Percentiles rank a stretch among this genome's conserved stretches.
Conservation (phyloP, 1,140 invertebrate genomes). For the Triops cancriformis region DNA sequence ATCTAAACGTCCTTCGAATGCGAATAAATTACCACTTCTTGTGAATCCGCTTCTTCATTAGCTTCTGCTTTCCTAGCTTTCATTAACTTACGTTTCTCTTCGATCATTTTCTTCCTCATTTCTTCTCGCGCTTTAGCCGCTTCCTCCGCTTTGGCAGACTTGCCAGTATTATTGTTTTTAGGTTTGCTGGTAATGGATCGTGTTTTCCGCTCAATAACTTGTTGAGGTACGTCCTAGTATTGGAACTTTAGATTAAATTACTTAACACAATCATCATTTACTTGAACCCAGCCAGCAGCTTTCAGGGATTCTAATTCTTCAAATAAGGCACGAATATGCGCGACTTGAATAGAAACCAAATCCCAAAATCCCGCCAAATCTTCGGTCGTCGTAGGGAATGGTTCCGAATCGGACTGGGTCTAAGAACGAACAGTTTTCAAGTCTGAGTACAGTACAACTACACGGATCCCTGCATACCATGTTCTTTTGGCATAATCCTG, state of each 20-base stretch:
- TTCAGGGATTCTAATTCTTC: conserved; percentile 60
- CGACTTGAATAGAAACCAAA: conserved; percentile 85
- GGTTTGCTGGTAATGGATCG: neutral
- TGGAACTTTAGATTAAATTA: conserved; percentile 32
- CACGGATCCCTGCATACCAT: conserved; percentile 50
- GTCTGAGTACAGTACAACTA: conserved; percentile 21
- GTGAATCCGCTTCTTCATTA: conserved; percentile 36
- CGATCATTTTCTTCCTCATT: conserved; percentile 66
- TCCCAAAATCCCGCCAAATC: conserved; percentile 95
- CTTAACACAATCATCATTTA: conserved; percentile 17
- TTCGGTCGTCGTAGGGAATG: conserved; percentile 74
- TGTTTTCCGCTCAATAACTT: neutral
- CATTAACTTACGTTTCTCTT: conserved; percentile 62
- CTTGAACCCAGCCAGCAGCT: conserved; percentile 38
- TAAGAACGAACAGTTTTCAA: conserved; percentile 35
- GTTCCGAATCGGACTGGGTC: conserved; percentile 61
- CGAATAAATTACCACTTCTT: neutral
- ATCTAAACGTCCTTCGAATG: neutral
- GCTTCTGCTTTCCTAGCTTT: conserved; percentile 39
- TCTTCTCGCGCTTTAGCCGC: conserved; percentile 58
- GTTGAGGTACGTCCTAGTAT: neutral
- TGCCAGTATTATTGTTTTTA: conserved; percentile 36
- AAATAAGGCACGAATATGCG: conserved; percentile 68
- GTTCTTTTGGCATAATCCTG: conserved; percentile 72
- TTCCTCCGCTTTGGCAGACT: conserved; percentile 42